Evolutionary conservation across 2,113 vertebrate genomes (phyloP).

Genomic region (Neolamprologus kungweensis): DNA sequence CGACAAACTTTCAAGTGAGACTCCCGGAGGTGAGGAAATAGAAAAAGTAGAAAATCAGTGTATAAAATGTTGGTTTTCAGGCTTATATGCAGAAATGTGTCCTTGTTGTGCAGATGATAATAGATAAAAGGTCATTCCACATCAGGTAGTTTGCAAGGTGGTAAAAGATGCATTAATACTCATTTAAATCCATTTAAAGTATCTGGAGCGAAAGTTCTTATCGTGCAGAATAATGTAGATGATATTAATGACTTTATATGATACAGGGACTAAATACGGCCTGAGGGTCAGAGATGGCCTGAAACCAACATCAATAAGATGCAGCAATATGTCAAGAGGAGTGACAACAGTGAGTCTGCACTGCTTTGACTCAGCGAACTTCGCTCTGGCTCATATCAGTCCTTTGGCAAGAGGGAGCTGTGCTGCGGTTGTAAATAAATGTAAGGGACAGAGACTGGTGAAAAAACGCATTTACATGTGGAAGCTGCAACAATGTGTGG

Average conservation of each 20-base stretch:
- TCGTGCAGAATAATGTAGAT: not conserved
- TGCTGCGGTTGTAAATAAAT: rapidly evolving
- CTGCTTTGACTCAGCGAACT: not conserved
- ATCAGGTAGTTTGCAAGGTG: rapidly evolving
- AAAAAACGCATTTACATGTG: rapidly evolving
- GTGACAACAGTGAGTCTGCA: not conserved
- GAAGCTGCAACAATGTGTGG: not conserved
- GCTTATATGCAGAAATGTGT: not conserved
- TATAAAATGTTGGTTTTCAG: not conserved
- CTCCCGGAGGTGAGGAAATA: not conserved
- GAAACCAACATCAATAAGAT: not conserved
- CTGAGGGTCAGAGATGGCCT: not conserved
- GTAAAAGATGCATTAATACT: not conserved
- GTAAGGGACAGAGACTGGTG: not conserved
- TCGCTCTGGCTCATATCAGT: not conserved
- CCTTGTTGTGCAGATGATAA: not conserved
- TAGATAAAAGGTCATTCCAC: not conserved
- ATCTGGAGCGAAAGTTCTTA: not conserved
- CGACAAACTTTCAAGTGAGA: rapidly evolving
- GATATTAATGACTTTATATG: not conserved
- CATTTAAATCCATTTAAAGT: not conserved
- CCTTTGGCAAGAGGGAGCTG: not conserved
- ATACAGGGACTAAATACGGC: rapidly evolving
- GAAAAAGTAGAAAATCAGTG: not conserved
- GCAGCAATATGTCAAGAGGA: not conserved